Percentiles rank a stretch among this genome's conserved stretches.
These are phyloP conservation scores for Planococcus citri DNA, from an alignment of 1,140 invertebrate species.

Conservation along the genomic window DNA sequence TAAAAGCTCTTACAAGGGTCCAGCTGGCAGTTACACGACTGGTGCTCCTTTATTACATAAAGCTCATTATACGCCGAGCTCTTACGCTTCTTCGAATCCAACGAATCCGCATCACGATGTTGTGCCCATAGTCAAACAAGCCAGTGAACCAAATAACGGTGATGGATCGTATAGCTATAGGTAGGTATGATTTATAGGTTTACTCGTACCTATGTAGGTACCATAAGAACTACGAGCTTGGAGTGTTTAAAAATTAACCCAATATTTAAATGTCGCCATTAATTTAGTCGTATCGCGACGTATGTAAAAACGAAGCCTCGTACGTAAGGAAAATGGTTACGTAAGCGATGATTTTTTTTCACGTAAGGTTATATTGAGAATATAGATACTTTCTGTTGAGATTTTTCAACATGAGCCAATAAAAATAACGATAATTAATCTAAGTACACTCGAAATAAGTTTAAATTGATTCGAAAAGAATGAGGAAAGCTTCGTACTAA, in stretches of 20 bases:
- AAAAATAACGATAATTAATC: too few species aligned
- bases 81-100: not conserved
- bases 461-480: too few species aligned
- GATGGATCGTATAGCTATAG: slow-evolving; percentile 30
- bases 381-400: too few species aligned
- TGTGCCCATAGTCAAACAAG: slow-evolving; percentile 28
- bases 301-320: too few species aligned
- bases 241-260: not conserved
- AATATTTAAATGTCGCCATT: not conserved
- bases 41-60: slow-evolving; percentile 6
- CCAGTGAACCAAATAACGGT: slow-evolving; percentile 28
- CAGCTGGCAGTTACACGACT: not conserved
- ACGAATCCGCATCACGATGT: slow-evolving; percentile 19
- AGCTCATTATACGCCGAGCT: not conserved
- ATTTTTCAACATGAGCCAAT: too few species aligned
- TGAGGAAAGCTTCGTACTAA: too few species aligned
- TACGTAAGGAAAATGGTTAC: too few species aligned
- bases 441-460: too few species aligned
- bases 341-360: too few species aligned
- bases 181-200: slow-evolving; percentile 20
- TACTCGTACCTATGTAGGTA: not conserved
- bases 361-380: too few species aligned
- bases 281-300: too few species aligned
- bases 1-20: not conserved
- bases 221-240: too few species aligned